phyloP scores from a whole-genome alignment of 2,888 invertebrate species.

The Trissolcus brochymenae region DNA sequence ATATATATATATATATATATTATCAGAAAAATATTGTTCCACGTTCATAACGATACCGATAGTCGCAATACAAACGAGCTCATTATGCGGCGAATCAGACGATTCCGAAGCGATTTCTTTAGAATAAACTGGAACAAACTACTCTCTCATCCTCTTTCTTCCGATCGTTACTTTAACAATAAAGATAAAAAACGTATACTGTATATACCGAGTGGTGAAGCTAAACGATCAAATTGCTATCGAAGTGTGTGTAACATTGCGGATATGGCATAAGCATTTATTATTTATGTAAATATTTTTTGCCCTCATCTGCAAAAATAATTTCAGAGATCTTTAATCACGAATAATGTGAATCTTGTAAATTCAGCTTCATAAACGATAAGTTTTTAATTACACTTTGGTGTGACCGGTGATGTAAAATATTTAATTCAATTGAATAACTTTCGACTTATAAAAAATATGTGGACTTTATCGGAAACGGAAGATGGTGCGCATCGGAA shows the following conservation, averaged over 20 bases:
- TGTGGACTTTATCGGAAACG: constrained; percentile 34
- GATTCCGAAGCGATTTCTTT: constrained; percentile 61
- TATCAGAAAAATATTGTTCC: constrained; percentile 13
- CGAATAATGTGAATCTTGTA: background rate
- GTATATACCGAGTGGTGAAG: constrained; percentile 46
- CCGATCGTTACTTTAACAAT: constrained; percentile 61
- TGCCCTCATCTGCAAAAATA: too few species aligned
- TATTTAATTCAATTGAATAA: constrained; percentile 14
- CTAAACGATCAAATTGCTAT: constrained; percentile 55
- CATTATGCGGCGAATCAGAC: constrained; percentile 64
- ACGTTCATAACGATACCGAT: constrained; percentile 55
- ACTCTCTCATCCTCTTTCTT: constrained; percentile 51
- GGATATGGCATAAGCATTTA: constrained; percentile 44
- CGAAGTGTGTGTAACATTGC: constrained; percentile 50
- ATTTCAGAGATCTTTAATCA: too few species aligned
- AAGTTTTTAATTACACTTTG: too few species aligned
- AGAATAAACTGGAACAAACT: constrained; percentile 61
- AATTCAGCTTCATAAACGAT: too few species aligned
- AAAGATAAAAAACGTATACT: constrained; percentile 63
- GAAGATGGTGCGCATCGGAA: constrained; percentile 39
- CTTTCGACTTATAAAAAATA: constrained; percentile 27
- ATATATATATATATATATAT: too few species aligned
- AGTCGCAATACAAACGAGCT: constrained; percentile 67
- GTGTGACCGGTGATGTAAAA: constrained; percentile 9
- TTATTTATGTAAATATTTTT: constrained; percentile 31